A percentile compares a stretch with the other conserved stretches of the same genome.
These are phyloP conservation scores for Diplolepis rosae DNA, from an alignment of 2,888 invertebrate genomes.

Conservation along the genomic window DNA sequence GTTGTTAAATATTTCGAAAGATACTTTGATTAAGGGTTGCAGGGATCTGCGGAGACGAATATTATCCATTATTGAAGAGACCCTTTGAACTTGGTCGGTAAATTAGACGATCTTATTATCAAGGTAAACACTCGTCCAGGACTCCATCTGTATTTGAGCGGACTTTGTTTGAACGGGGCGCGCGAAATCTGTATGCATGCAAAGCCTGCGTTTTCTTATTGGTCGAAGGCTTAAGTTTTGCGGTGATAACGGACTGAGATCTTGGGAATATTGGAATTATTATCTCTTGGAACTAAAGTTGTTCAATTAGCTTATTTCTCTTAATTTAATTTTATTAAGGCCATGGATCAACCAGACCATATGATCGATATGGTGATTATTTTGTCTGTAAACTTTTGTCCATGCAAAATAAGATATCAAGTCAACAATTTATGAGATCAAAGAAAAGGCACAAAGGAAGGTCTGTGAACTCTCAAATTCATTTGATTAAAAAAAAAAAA, in stretches of 20 bases:
- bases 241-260: slow-evolving; percentile 64
- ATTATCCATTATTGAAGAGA: slow-evolving; percentile 41
- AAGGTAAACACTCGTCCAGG: slow-evolving; percentile 64
- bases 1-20: neutral
- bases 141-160: slow-evolving; percentile 73
- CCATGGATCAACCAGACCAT: too few relatives aligned
- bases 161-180: slow-evolving; percentile 70
- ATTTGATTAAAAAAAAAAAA: too few relatives aligned
- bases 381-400: too few relatives aligned
- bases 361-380: too few relatives aligned
- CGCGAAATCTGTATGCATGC: slow-evolving; percentile 73
- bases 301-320: neutral
- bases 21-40: neutral
- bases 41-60: slow-evolving; percentile 7
- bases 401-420: too few relatives aligned
- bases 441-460: too few relatives aligned
- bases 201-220: slow-evolving; percentile 63
- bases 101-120: slow-evolving; percentile 71
- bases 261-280: slow-evolving; percentile 61
- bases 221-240: slow-evolving; percentile 59
- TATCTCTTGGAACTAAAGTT: neutral
- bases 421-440: too few relatives aligned
- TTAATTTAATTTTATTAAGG: too few relatives aligned
- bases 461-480: too few relatives aligned
- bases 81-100: slow-evolving; percentile 56